These are phyloP conservation scores for Apoderus coryli DNA, from an alignment of 2,888 invertebrate species.

Conservation along the genomic window DNA sequence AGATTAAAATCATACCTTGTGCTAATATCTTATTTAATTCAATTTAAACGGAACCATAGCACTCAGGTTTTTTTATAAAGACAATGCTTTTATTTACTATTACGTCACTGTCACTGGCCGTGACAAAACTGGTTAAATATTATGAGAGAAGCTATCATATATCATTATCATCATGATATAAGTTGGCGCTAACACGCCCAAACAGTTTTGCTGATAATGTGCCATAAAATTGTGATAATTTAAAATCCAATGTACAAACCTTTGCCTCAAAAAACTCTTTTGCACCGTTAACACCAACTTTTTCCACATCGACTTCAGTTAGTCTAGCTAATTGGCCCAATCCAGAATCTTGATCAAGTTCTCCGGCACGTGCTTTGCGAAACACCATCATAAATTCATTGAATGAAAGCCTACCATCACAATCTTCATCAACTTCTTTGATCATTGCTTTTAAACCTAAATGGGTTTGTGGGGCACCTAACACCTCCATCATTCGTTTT, in stretches of 20 bases:
- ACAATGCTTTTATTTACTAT: no score
- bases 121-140: no score
- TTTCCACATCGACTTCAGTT: constrained; percentile 84
- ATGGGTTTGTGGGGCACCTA: constrained; percentile 93
- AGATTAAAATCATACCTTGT: no score
- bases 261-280: constrained; percentile 94
- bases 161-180: no score
- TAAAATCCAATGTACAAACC: constrained; percentile 33
- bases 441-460: constrained; percentile 91
- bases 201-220: no score
- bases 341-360: constrained; percentile 75
- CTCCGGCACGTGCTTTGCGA: constrained; percentile 83
- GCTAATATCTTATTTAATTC: no score
- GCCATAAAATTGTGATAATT: no score
- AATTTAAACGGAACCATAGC: no score
- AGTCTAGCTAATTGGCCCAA: constrained; percentile 72
- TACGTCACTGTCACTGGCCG: no score
- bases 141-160: no score
- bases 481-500: constrained; percentile 92
- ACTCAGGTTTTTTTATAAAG: no score
- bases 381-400: constrained; percentile 74
- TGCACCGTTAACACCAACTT: constrained; percentile 88
- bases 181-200: no score
- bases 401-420: constrained; percentile 77
- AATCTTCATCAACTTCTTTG: constrained; percentile 76